phyloP scores from a whole-genome alignment of 2,113 vertebrate species.

The Boleophthalmus pectinirostris region DNA sequence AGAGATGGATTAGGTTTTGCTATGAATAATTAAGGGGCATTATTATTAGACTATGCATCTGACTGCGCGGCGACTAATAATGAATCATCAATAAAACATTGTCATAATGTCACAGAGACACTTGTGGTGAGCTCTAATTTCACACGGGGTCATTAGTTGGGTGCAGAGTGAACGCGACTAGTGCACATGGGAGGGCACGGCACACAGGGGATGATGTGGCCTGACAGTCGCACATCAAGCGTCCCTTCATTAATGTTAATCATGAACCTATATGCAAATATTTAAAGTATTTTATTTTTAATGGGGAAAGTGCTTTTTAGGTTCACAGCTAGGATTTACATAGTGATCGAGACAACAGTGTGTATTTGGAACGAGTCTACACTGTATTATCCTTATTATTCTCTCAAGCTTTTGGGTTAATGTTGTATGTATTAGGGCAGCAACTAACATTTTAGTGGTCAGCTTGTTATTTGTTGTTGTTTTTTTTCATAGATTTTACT shows the following conservation, averaged over 20 bases:
- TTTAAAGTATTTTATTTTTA: constrained; percentile 66
- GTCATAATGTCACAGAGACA: constrained; percentile 79
- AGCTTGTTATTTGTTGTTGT: too few species aligned
- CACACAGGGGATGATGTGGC: constrained; percentile 60
- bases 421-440: background rate
- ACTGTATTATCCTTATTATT: background rate
- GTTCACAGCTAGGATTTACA: constrained; percentile 52
- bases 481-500: too few species aligned
- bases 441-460: too few species aligned
- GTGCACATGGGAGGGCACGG: constrained; percentile 54
- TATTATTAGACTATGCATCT: constrained; percentile 82
- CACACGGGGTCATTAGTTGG: constrained; percentile 77
- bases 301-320: constrained; percentile 63
- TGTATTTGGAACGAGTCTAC: constrained; percentile 2
- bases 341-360: constrained; percentile 47
- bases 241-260: constrained; percentile 75
- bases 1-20: constrained; percentile 77
- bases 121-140: constrained; percentile 74
- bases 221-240: constrained; percentile 71
- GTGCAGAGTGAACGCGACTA: constrained; percentile 62
- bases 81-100: constrained; percentile 84
- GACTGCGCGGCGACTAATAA: constrained; percentile 74
- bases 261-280: constrained; percentile 71
- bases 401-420: background rate
- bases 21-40: constrained; percentile 82